Evolutionary conservation across 2,113 vertebrate species (phyloP).

Genomic region (Rhabdomys dilectus): DNA sequence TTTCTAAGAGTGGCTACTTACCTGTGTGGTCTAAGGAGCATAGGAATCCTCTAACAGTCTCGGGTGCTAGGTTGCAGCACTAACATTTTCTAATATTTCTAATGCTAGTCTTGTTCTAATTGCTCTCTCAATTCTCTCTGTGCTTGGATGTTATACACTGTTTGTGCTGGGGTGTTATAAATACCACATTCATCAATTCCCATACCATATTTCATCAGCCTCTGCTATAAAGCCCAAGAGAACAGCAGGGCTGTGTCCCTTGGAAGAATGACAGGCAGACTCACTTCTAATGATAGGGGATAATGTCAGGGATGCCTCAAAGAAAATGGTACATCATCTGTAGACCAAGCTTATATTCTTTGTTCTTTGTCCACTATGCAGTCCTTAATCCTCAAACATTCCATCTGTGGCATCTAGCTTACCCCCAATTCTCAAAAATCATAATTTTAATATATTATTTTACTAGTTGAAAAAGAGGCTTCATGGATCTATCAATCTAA

Average conservation of each 20-base stretch:
- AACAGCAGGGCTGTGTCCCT: neutral
- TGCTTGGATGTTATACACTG: neutral
- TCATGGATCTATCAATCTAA: neutral
- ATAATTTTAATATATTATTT: neutral
- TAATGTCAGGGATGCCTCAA: neutral
- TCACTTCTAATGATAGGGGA: neutral
- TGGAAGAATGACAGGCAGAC: neutral
- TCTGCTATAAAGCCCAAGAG: neutral
- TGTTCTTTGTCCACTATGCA: neutral
- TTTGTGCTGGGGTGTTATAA: neutral
- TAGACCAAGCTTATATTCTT: neutral
- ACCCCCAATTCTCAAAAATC: neutral
- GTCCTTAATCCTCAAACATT: neutral
- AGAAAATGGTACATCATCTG: neutral
- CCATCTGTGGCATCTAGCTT: neutral
- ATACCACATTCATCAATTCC: neutral
- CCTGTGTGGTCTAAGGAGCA: neutral
- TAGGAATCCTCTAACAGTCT: neutral
- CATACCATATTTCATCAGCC: fast-evolving
- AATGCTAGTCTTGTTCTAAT: neutral
- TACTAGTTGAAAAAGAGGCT: neutral
- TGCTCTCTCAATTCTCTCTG: neutral
- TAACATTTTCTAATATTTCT: neutral
- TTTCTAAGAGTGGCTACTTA: neutral
- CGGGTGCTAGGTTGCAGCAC: neutral